Conservation (phyloP, 2,797 vertebrate genomes). For the Falco rusticolus region DNA sequence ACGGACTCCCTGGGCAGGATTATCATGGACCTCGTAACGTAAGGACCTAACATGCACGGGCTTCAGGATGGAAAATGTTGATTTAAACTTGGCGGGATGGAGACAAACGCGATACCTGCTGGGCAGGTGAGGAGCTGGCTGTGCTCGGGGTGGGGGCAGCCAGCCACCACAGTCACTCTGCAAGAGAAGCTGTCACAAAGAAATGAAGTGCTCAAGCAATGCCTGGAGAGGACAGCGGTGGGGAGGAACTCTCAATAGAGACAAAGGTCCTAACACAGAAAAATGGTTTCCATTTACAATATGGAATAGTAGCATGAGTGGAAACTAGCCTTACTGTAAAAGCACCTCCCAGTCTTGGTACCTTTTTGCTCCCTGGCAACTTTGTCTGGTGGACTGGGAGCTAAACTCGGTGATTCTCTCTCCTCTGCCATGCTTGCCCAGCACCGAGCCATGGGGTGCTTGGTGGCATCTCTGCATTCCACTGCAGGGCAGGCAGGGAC, state of each 20-base stretch:
- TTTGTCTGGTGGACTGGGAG: not conserved
- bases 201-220: fast-evolving
- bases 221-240: not conserved
- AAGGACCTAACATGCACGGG: fast-evolving
- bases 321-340: not conserved
- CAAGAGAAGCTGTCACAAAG: not conserved
- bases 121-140: not conserved
- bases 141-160: not conserved
- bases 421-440: fast-evolving
- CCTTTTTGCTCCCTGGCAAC: not conserved
- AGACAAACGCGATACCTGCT: fast-evolving
- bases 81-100: not conserved
- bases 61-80: not conserved
- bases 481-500: not conserved
- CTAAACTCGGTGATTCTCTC: fast-evolving
- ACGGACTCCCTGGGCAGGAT: not conserved
- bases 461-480: not conserved
- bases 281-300: not conserved
- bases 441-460: fast-evolving
- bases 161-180: not conserved
- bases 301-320: not conserved
- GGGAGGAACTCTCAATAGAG: not conserved
- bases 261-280: not conserved
- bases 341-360: not conserved
- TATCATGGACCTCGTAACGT: fast-evolving